A percentile compares a stretch with the other conserved stretches of the same genome.
Conservation (phyloP, 2,113 vertebrate genomes). For the Xerus inauris region DNA sequence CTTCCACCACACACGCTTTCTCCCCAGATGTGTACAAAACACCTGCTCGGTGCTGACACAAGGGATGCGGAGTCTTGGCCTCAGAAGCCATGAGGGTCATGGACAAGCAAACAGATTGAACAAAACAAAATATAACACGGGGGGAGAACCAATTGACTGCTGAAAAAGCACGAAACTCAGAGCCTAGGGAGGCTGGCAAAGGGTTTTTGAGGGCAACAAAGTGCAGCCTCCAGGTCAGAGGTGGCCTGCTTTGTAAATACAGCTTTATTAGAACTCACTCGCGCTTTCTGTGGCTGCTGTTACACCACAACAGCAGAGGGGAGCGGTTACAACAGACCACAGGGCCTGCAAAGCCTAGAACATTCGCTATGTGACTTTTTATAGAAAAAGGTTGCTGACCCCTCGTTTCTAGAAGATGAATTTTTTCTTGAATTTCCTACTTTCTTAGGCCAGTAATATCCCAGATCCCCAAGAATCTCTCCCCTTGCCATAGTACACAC, state of each 20-base stretch:
- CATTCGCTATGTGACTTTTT: neutral
- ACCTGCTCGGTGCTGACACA: neutral
- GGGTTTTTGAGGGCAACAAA: neutral
- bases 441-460: neutral
- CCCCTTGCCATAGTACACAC: accelerated
- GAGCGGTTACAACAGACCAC: neutral
- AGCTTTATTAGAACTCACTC: neutral
- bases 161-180: neutral
- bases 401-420: neutral
- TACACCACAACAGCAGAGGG: neutral
- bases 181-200: neutral
- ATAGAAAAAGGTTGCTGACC: neutral
- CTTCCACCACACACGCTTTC: neutral
- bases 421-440: neutral
- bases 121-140: neutral
- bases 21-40: neutral
- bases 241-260: neutral
- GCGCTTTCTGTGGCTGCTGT: neutral
- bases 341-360: neutral
- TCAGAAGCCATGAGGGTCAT: neutral
- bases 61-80: neutral
- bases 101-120: neutral
- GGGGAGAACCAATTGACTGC: accelerated
- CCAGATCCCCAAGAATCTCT: neutral
- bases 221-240: neutral